Evolutionary conservation across 30 jellyfish, hydroid and myxozoan genomes (phyloP).

Genomic region (Hydra vulgaris): DNA sequence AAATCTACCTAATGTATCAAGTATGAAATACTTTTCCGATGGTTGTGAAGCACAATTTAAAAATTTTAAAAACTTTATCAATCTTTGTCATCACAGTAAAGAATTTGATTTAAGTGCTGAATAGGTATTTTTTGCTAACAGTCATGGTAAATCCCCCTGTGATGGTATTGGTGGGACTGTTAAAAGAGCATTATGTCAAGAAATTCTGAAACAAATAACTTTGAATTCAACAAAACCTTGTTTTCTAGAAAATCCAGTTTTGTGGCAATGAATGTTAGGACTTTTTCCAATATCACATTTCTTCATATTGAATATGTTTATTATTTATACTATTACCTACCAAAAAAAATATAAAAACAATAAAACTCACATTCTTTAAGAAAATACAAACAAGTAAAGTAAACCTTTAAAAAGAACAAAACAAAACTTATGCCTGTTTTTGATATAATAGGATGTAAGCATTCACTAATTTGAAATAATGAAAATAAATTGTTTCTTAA

Average conservation of each 20-base stretch:
- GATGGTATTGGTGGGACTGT: conserved; percentile 63
- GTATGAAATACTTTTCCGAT: conserved; percentile 33
- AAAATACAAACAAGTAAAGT: no score
- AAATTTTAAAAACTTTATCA: conserved; percentile 34
- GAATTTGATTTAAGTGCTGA: conserved; percentile 34
- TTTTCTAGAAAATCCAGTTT: background rate
- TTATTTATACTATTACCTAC: no score
- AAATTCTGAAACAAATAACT: background rate
- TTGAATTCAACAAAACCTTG: background rate
- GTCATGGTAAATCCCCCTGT: conserved; percentile 52
- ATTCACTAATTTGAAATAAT: no score
- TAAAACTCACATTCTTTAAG: no score
- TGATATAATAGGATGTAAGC: no score
- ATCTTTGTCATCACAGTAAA: conserved; percentile 15
- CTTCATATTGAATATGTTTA: no score
- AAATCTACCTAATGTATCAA: conserved; percentile 10
- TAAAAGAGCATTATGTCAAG: conserved; percentile 5
- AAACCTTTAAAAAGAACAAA: no score
- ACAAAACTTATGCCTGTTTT: no score
- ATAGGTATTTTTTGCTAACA: conserved; percentile 51
- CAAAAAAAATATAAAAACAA: no score
- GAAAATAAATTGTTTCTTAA: no score
- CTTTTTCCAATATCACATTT: background rate
- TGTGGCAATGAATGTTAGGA: background rate
- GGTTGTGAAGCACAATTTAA: conserved; percentile 45